Base-by-base conservation (phyloP, 2,888 invertebrate genomes). In the Geophilus truncorum region DNA sequence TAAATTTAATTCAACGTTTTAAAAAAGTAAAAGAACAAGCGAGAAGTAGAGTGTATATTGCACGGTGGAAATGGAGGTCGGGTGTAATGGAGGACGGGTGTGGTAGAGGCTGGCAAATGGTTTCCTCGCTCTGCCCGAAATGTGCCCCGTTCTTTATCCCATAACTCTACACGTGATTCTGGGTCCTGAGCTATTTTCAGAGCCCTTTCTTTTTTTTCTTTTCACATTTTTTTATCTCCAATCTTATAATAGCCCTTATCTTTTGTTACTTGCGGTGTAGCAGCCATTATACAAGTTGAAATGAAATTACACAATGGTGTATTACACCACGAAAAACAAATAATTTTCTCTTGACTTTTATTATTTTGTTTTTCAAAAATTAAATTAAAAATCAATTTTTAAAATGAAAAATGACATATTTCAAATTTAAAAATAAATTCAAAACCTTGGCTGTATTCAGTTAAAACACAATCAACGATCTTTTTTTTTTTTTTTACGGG, bases 1-100 rank as follows among this genome's bases (percentile, higher is more conserved):
- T 70, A 70, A 70, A 70, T 70, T 70, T 70, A 70, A 70, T 70
- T 70, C 70, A 70, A 70, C 70, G 70, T 70, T 70, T 70, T 70
- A 70, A 70, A 70, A 70, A 70, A 70, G 70, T 70, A 70, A 70
- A 70, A 70, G 70, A 70, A 70, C 70, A 70, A 70, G 70, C 28
- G 70, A 70, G 51, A 51, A 51, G 70, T 70, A 70, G 70, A 70
- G 70, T 70, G 70, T 70, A 70, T 70, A 70, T 70, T 70, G 70
- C 70, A 70, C n/a, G 28, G 70, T 70, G 70, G 70, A 70, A 70
- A 70, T 70, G 70, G 70, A 70, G 70, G 70, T 70, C 70, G 70
- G 70, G 70, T 70, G 70, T 70, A 70, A 70, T 70, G 70, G 70
- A 70, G 70, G 28, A 70, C 70, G 23, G 70, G 70, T 70, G 70